Base-by-base conservation (phyloP, 2,797 vertebrate species). In the Arrhamphus sclerolepis region DNA sequence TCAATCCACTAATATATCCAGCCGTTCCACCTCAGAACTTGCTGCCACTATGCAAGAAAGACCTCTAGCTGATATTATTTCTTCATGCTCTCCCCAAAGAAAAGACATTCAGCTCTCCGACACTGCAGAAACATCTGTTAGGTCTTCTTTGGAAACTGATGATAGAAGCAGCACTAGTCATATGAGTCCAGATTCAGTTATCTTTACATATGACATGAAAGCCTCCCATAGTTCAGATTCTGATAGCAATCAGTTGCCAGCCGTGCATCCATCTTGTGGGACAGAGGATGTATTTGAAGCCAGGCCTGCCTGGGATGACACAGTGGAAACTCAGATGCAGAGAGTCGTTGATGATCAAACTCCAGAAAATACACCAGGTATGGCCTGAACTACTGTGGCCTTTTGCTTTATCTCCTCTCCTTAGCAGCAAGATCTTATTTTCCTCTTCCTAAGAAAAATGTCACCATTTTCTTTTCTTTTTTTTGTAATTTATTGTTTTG, bases 311-410 rank as follows among this genome's bases (percentile, higher is more conserved):
- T 96, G 94, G 95, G 96, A 98, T 89, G 95, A 96, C 90, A 95
- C 92, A 61, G 89, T 97, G 93, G 96, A 97, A 94, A 98, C 95
- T 92, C 95, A 97, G 93, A 96, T 96, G 93, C 94, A 97, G 91
- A 94, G 93, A 94, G 93, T 96, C 93, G 92, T 90, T 91, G 96
- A 94, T 85, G 96, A 97, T 86, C 94, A 92, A 94, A 91, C 92
- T 92, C 91, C 95, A 94, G 92, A 95, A 77, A 92, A 70, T 90
- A 87, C 78, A 91, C 89, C 96, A 98, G 97, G 97, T 98, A 98
- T 94, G 86, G 83, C 73, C 62, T 77, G 90, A 94, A 81, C 86
- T 87, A 87, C 85, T 80, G 70, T 92, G 89, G 89, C 89, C 92
- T 90, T 92, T 93, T 73, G 44, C 46, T 80, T 81, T 86, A 55